Conservation (phyloP, 64 coral and sea anemone genomes). For the Montipora cactus region DNA sequence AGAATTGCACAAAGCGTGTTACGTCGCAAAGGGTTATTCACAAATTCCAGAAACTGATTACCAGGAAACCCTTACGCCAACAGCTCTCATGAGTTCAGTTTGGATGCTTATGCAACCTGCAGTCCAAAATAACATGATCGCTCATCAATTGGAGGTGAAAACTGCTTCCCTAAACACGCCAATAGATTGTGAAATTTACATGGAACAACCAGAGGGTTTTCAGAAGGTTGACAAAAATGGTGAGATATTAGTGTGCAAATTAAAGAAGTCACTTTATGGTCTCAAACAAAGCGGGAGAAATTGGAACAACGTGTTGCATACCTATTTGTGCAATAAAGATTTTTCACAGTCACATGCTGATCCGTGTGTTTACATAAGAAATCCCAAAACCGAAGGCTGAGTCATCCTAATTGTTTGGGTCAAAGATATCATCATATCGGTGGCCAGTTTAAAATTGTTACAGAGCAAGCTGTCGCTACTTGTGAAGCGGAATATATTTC, state of each 20-base stretch:
- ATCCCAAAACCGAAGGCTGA: not conserved
- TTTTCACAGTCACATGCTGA: not conserved
- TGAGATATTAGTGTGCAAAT: too few relatives aligned
- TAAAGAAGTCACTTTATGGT: too few relatives aligned
- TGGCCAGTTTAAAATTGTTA: too few relatives aligned
- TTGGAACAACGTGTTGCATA: too few relatives aligned
- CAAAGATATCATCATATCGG: not conserved
- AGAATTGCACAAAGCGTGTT: conserved; percentile 31
- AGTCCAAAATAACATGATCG: not conserved
- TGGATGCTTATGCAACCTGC: not conserved
- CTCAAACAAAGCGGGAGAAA: too few relatives aligned
- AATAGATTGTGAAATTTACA: too few relatives aligned
- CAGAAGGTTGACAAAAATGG: too few relatives aligned
- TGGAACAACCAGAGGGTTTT: too few relatives aligned
- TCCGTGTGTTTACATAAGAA: conserved; percentile 2
- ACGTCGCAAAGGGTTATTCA: conserved; percentile 43
- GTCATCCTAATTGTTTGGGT: conserved; percentile 1
- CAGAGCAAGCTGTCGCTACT: not conserved
- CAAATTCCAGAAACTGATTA: conserved; percentile 38
- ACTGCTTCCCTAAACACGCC: too few relatives aligned
- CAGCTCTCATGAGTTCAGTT: conserved; percentile 12
- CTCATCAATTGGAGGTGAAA: not conserved
- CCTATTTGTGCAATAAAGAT: not conserved
- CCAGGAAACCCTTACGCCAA: conserved; percentile 24
- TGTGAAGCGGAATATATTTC: conserved; percentile 48